Conservation (phyloP, 2,113 vertebrate species). For the Paraplagusia blochii region DNA sequence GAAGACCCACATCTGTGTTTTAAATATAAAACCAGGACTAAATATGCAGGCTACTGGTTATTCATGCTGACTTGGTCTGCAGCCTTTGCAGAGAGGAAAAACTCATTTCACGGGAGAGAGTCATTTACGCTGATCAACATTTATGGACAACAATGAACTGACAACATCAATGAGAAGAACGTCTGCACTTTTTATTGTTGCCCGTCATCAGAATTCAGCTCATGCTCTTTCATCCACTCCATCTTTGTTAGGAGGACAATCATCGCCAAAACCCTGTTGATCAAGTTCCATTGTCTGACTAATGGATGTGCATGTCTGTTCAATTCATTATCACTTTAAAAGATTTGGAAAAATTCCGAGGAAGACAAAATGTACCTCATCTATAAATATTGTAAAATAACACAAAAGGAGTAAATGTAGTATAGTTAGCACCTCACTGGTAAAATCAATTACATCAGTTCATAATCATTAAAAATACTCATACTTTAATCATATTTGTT, state of each 20-base stretch:
- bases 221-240: neutral
- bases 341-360: neutral
- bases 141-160: neutral
- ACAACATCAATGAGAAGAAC: constrained; percentile 1
- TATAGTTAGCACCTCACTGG: no score
- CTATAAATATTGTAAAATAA: no score
- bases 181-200: neutral
- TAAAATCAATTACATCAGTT: no score
- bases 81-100: neutral
- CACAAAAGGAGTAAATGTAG: no score
- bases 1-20: no score
- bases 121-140: constrained; percentile 7
- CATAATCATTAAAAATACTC: no score
- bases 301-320: neutral
- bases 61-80: neutral
- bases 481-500: no score
- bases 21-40: constrained; percentile 1
- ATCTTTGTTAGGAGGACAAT: neutral
- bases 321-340: neutral
- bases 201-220: neutral
- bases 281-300: neutral
- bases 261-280: neutral
- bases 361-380: no score
- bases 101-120: constrained; percentile 1
- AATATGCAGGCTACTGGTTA: constrained; percentile 1